phyloP scores from a whole-genome alignment of 2,797 vertebrate genomes.

The Phylloscopus collybita region DNA sequence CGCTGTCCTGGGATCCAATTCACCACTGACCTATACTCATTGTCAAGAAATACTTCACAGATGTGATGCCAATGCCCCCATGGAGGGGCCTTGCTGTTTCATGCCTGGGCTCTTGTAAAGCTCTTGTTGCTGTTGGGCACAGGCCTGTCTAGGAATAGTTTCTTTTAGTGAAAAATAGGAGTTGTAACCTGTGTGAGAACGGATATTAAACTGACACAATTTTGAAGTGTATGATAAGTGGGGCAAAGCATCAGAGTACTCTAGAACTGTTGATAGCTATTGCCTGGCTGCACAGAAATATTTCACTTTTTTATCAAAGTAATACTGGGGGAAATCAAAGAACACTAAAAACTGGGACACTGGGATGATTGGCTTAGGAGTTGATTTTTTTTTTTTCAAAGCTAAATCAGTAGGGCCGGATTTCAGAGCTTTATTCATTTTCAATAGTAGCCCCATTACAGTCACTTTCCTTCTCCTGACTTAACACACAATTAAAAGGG shows the following conservation, averaged over 20 bases:
- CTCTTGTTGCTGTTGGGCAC: neutral
- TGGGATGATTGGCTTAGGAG: neutral
- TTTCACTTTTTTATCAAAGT: neutral
- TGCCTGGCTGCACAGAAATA: neutral
- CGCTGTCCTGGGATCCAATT: neutral
- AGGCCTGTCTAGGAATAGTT: neutral
- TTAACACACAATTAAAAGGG: neutral
- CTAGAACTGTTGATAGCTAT: neutral
- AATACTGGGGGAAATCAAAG: neutral
- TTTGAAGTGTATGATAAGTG: neutral
- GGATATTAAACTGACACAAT: neutral
- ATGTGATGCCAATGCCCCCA: neutral
- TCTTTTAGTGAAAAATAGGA: neutral
- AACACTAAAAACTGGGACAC: neutral
- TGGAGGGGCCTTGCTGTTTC: neutral
- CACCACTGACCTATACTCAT: neutral
- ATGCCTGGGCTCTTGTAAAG: neutral
- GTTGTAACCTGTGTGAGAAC: neutral
- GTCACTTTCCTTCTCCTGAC: neutral
- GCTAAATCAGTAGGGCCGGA: neutral
- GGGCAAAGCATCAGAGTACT: neutral
- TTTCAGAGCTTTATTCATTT: neutral
- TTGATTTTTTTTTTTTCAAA: neutral
- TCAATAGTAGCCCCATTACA: neutral
- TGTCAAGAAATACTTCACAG: neutral